A percentile compares a stretch with the other conserved stretches of the same genome.
Conservation (phyloP, 2,113 vertebrate species). For the Gasterosteus aculeatus region DNA sequence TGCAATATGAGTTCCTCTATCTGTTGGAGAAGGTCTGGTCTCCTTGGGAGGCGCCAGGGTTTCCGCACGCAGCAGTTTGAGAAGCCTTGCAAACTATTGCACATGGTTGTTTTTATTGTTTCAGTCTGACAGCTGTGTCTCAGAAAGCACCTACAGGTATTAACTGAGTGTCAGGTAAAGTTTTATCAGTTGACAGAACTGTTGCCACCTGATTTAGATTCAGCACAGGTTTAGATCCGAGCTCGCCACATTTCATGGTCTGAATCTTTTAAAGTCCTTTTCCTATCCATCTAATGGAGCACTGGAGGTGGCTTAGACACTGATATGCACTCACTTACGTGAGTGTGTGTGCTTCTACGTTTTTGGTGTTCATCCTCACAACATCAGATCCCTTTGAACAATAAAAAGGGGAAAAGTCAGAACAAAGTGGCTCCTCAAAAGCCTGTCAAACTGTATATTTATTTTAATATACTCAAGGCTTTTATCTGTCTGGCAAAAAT, state of each 20-base stretch:
- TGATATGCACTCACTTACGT: conserved; percentile 42
- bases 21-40: no score
- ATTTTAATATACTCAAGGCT: conserved; percentile 18
- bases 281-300: conserved; percentile 54
- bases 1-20: no score
- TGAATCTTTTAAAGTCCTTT: conserved; percentile 66
- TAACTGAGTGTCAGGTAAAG: conserved; percentile 23
- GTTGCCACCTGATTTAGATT: conserved; percentile 62
- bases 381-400: conserved; percentile 31
- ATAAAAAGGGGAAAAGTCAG: conserved; percentile 20
- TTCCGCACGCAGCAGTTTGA: no score
- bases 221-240: conserved; percentile 60
- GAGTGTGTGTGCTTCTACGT: not conserved
- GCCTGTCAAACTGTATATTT: conserved; percentile 7
- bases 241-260: conserved; percentile 71
- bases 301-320: conserved; percentile 58
- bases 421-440: conserved; percentile 6
- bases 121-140: conserved; percentile 7
- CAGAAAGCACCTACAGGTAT: not conserved
- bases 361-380: conserved; percentile 17
- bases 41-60: no score
- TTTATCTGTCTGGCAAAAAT: conserved; percentile 10
- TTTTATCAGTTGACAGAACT: conserved; percentile 42
- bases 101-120: no score
- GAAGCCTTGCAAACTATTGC: no score